phyloP scores from a whole-genome alignment of 2,113 vertebrate species.

The Perca flavescens region DNA sequence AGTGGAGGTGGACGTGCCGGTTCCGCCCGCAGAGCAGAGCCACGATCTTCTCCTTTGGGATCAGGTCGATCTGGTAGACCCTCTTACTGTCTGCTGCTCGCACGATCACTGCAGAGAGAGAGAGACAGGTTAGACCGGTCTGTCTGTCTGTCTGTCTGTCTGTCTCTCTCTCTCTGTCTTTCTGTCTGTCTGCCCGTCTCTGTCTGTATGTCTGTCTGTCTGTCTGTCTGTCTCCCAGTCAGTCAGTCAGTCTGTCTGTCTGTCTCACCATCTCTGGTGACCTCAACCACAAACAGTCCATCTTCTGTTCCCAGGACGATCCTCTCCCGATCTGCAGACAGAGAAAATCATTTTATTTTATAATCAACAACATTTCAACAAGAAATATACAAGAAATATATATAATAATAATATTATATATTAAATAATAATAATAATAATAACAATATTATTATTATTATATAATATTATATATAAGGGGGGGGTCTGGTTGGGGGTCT shows the following conservation, averaged over 20 bases:
- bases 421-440: no score
- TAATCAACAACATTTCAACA: no score
- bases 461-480: no score
- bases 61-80: slow-evolving; percentile 94
- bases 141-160: not conserved
- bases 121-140: not conserved
- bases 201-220: slow-evolving; percentile 10
- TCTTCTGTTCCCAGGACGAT: slow-evolving; percentile 95
- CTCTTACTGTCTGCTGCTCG: slow-evolving; percentile 96
- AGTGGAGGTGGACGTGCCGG: slow-evolving; percentile 92
- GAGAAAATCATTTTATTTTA: not conserved
- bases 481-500: no score
- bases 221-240: no score
- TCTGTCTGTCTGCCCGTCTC: no score
- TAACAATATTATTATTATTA: no score
- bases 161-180: not conserved
- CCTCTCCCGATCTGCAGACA: slow-evolving; percentile 90
- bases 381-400: no score
- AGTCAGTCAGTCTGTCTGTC: no score
- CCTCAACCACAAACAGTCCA: slow-evolving; percentile 94
- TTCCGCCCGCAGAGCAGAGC: slow-evolving; percentile 92
- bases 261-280: slow-evolving; percentile 93
- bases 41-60: slow-evolving; percentile 91
- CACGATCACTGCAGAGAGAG: slow-evolving; percentile 89
- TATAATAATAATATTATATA: no score